Evolutionary conservation across 2,888 invertebrate genomes (phyloP).

Genomic region (Thysanoteuthis rhombus): DNA sequence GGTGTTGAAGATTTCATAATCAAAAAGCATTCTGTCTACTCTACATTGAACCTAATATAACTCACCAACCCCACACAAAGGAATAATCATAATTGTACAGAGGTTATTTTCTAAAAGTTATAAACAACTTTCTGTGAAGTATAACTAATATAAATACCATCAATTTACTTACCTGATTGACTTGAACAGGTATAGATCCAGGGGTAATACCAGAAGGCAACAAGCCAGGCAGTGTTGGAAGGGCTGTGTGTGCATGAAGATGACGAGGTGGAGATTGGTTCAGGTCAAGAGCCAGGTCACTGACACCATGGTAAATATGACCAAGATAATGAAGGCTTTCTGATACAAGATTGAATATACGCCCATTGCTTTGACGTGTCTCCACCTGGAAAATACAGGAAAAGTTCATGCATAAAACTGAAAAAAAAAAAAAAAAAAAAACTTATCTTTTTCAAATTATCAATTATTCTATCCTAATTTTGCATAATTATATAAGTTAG

Average conservation of each 20-base stretch:
- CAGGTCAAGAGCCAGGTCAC: constrained; percentile 83
- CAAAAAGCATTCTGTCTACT: no score
- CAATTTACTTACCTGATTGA: constrained; percentile 65
- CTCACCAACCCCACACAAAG: no score
- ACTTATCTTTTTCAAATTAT: no score
- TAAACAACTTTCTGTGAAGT: background rate
- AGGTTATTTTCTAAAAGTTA: background rate
- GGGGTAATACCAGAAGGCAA: constrained; percentile 75
- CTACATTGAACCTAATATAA: no score
- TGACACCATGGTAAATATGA: constrained; percentile 88
- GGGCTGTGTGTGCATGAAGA: constrained; percentile 65
- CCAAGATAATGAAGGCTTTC: constrained; percentile 86
- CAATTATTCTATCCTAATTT: no score
- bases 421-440: no score
- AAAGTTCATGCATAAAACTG: no score
- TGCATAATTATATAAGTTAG: no score
- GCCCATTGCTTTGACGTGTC: constrained; percentile 70
- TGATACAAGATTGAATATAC: constrained; percentile 79
- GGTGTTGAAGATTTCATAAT: no score
- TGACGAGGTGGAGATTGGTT: constrained; percentile 77
- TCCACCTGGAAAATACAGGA: constrained; percentile 43
- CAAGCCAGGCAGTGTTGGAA: constrained; percentile 46
- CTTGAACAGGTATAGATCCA: constrained; percentile 76
- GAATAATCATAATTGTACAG: no score
- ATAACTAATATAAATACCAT: background rate